phyloP scores from a whole-genome alignment of 2,888 invertebrate species.

The Leucoma salicis region DNA sequence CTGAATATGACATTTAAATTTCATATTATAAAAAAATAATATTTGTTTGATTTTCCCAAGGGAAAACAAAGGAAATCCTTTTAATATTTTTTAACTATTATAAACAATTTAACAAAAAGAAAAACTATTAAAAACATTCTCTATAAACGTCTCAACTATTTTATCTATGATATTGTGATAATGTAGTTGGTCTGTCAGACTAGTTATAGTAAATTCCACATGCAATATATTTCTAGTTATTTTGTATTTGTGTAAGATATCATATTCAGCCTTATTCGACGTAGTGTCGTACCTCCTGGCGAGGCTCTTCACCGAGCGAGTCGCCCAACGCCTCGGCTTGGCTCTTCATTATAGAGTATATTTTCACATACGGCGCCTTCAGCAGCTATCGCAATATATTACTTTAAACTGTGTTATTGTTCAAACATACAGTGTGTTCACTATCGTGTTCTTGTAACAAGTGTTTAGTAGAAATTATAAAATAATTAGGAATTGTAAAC shows the following conservation, averaged over 20 bases:
- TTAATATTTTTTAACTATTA: no score
- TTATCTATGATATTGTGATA: neutral
- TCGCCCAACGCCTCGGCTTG: conserved; percentile 86
- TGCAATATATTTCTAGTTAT: no score
- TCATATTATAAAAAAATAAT: no score
- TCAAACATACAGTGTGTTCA: neutral
- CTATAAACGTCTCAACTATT: no score
- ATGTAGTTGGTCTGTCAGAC: neutral
- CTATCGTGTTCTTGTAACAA: conserved; percentile 1
- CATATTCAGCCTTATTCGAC: conserved; percentile 33
- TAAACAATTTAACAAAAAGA: no score
- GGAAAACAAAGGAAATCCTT: no score
- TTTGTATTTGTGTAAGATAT: conserved; percentile 13
- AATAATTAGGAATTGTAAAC: no score
- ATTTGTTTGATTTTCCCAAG: no score
- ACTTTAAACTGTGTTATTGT: conserved; percentile 27
- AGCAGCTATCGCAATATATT: conserved; percentile 85
- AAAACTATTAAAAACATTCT: no score
- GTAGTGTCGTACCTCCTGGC: conserved; percentile 63
- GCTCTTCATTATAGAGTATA: conserved; percentile 97
- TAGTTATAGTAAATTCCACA: no score
- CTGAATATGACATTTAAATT: conserved; percentile 44
- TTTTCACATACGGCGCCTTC: conserved; percentile 98
- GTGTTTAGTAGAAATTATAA: neutral
- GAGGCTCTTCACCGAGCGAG: conserved; percentile 78